A percentile compares a stretch with the other conserved stretches of the same genome.
phyloP scores from a whole-genome alignment of 2,113 vertebrate species.

The Echinops telfairi region DNA sequence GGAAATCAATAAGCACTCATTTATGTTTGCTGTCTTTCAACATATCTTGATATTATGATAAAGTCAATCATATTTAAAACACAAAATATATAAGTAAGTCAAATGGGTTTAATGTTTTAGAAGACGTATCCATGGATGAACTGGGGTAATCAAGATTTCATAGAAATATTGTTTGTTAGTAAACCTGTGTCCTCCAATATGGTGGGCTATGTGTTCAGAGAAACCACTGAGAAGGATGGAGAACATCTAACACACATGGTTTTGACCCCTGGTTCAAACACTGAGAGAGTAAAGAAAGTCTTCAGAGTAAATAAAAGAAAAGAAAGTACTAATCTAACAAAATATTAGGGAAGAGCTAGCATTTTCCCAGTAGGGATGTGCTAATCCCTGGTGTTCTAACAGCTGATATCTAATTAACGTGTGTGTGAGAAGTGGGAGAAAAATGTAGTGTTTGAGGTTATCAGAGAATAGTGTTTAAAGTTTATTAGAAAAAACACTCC shows the following conservation, averaged over 20 bases:
- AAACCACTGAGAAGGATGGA: background rate
- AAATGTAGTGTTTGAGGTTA: background rate
- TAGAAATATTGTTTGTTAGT: background rate
- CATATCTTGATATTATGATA: no score
- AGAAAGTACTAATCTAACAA: background rate
- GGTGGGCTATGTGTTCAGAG: background rate
- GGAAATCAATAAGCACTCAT: no score
- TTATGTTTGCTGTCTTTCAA: no score
- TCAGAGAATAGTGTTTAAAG: no score
- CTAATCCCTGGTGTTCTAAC: background rate
- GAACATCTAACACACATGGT: background rate
- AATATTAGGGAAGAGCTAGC: background rate
- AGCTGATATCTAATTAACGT: background rate
- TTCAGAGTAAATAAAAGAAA: background rate
- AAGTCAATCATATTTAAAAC: background rate
- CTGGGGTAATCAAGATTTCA: background rate
- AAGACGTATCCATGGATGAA: background rate
- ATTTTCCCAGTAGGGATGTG: background rate
- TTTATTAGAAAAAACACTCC: background rate
- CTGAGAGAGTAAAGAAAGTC: background rate
- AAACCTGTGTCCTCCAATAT: background rate
- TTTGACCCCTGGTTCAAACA: background rate
- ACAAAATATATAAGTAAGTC: background rate
- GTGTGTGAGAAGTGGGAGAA: background rate
- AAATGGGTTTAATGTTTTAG: background rate